Evolutionary conservation across 2,888 invertebrate genomes (phyloP), one percentile per base, ranked within the genome.

Genomic region (Poecilus cupreus): DNA sequence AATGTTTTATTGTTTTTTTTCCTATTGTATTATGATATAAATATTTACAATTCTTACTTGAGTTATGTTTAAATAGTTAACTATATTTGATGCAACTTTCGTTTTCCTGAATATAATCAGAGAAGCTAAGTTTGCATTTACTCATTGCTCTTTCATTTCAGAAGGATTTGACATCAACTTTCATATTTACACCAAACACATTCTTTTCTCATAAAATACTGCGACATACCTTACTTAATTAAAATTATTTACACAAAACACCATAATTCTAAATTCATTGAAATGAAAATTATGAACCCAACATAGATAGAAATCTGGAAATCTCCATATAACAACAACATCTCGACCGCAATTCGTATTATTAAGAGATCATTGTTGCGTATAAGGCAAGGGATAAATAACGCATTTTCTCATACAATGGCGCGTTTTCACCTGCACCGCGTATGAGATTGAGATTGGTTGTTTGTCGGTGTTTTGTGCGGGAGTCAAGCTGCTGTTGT

Each of bases 351-450:
- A 26, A 26, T n/a, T 24, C 39, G 54, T 80, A 80, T 80, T 80
- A 80, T 80, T 72, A 54, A 80, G 72, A 72, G 72, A 80, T 80
- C 80, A 80, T 72, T 80, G 80, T 80, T 72, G 72, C 80, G 57
- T 72, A 80, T 80, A 80, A 64, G 80, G 80, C 39, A 18, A 49
- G 54, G 60, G 20, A 64, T 77, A 60, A 60, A 80, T 80, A 72
- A 80, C 70, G 57, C 54, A 72, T 72, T 80, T 72, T 64, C 79
- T 18, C 43, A 4, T 54, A 72, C 72, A 72, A 80, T 72, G 80
- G 70, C 46, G 32, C 51, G 54, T 57, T 80, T 80, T 80, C 80
- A 72, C 80, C 24, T 72, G 68, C 51, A 57, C 24, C 72, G 68
- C 68, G 46, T 26, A 16, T 24, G 20, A 46, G 43, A 68, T 70